Conservation (phyloP, 2,888 invertebrate species). For the Platycheirus rosarum region DNA sequence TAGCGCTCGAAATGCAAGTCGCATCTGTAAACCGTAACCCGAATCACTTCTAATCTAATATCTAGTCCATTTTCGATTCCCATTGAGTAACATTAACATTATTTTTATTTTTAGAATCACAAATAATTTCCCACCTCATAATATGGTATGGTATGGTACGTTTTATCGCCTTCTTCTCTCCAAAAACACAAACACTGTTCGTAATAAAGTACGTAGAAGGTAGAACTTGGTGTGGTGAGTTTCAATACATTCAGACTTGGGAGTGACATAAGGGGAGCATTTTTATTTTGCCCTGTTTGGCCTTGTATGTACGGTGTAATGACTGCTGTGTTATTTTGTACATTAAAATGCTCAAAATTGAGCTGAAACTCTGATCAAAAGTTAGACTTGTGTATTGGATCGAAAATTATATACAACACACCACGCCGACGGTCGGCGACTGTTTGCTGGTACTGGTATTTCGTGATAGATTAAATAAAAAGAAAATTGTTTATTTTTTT, state of each 20-base stretch:
- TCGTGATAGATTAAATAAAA: not conserved
- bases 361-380: slow-evolving; percentile 34
- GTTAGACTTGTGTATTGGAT: slow-evolving; percentile 28
- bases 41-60: slow-evolving; percentile 42
- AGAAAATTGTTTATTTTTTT: slow-evolving; percentile 8
- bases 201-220: slow-evolving; percentile 1
- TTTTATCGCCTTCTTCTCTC: slow-evolving; percentile 20
- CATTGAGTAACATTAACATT: slow-evolving; percentile 49
- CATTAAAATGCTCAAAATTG: slow-evolving; percentile 28
- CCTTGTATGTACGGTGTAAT: slow-evolving; percentile 45
- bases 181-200: slow-evolving; percentile 21
- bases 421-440: not conserved
- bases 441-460: slow-evolving; percentile 41
- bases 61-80: slow-evolving; percentile 28
- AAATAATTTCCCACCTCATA: slow-evolving; percentile 49
- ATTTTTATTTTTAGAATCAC: slow-evolving; percentile 67
- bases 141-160: not conserved
- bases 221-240: slow-evolving; percentile 55
- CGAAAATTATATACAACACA: not conserved
- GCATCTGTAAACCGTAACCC: slow-evolving; percentile 51
- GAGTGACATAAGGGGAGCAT: not conserved
- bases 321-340: slow-evolving; percentile 16
- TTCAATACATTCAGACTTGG: not conserved
- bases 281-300: slow-evolving; percentile 24
- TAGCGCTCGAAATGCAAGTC: slow-evolving; percentile 42